A percentile compares a stretch with the other conserved stretches of the same genome.
Evolutionary conservation across 2,888 invertebrate genomes (phyloP).

Genomic region (Blomia tropicalis): DNA sequence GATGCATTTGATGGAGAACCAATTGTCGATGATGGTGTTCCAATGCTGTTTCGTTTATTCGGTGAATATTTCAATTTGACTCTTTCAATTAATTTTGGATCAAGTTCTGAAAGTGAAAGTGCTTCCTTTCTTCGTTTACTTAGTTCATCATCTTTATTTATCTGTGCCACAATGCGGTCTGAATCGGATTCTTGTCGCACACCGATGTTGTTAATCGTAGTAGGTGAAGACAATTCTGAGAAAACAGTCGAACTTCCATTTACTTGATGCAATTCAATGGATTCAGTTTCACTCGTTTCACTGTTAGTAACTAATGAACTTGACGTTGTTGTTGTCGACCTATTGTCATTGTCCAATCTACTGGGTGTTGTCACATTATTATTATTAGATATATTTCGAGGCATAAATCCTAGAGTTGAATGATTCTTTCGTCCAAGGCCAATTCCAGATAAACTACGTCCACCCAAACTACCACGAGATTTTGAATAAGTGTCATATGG

Average conservation of each 20-base stretch:
- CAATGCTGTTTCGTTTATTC: not conserved
- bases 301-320: not conserved
- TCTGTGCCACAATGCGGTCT: not conserved
- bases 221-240: not conserved
- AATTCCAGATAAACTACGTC: not conserved
- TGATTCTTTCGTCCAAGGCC: not conserved
- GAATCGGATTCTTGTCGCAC: not conserved
- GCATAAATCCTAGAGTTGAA: not conserved
- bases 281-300: not conserved
- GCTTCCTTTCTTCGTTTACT: not conserved
- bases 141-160: not conserved
- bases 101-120: not conserved
- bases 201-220: too few relatives aligned
- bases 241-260: not conserved
- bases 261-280: not conserved
- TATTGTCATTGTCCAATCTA: not conserved
- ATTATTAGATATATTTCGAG: not conserved
- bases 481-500: conserved; percentile 1
- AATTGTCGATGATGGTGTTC: not conserved
- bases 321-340: not conserved
- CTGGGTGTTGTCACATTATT: not conserved
- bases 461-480: not conserved
- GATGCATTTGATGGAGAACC: not conserved
- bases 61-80: not conserved
- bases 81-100: not conserved